These are phyloP conservation scores for Pitangus sulphuratus DNA, from an alignment of 2,797 vertebrate genomes.

Conservation along the genomic window DNA sequence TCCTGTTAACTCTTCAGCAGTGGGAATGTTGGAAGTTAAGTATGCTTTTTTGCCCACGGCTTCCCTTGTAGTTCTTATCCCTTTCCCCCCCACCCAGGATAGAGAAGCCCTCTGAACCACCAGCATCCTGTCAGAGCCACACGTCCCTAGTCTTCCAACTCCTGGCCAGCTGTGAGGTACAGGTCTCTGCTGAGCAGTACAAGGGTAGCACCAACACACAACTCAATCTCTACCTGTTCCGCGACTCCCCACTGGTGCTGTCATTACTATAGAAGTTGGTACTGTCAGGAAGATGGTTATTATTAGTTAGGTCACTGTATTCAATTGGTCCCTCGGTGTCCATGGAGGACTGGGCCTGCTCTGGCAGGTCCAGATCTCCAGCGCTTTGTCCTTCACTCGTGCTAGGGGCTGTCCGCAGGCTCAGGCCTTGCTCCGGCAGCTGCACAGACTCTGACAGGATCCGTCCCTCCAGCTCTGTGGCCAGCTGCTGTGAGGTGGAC, in stretches of 20 bases:
- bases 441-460: slow-evolving; percentile 67
- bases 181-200: slow-evolving; percentile 75
- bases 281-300: slow-evolving; percentile 72
- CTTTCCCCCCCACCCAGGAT: background rate
- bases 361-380: slow-evolving; percentile 46
- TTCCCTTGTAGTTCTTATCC: slow-evolving; percentile 20
- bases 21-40: slow-evolving; percentile 38
- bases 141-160: slow-evolving; percentile 54
- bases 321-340: slow-evolving; percentile 77
- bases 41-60: slow-evolving; percentile 5
- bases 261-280: slow-evolving; percentile 71
- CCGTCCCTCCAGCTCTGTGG: slow-evolving; percentile 67
- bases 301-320: slow-evolving; percentile 75
- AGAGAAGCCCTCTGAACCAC: slow-evolving; percentile 30
- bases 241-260: slow-evolving; percentile 73
- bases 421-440: slow-evolving; percentile 64
- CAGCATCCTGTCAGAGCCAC: slow-evolving; percentile 27
- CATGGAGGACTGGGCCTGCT: slow-evolving; percentile 68
- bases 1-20: slow-evolving; percentile 43
- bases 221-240: slow-evolving; percentile 79
- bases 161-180: slow-evolving; percentile 79
- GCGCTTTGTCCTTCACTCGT: slow-evolving; percentile 65
- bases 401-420: slow-evolving; percentile 67
- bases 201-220: slow-evolving; percentile 72
- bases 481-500: slow-evolving; percentile 75